Percentiles rank a stretch among this genome's conserved stretches.
Evolutionary conservation across 2,797 vertebrate species (phyloP).

Genomic region (Coluber constrictor): DNA sequence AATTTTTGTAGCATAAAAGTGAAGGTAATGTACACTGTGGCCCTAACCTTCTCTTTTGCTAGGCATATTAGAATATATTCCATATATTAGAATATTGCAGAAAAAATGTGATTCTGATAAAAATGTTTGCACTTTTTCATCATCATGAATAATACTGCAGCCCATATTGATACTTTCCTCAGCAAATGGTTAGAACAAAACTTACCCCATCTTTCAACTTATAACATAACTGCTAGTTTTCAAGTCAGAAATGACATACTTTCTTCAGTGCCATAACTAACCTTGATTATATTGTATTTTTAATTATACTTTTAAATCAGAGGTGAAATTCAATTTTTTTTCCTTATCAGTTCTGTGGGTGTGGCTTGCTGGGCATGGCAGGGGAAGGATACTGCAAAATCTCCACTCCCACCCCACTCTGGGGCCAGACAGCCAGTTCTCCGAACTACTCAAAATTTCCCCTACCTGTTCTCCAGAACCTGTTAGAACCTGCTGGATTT

Average conservation of each 20-base stretch:
- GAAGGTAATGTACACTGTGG: not conserved
- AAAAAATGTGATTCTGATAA: not conserved
- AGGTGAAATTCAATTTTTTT: too few relatives aligned
- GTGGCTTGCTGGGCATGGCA: too few relatives aligned
- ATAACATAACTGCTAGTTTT: not conserved
- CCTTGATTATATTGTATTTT: not conserved
- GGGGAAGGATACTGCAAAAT: too few relatives aligned
- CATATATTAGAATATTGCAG: not conserved
- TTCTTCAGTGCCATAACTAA: not conserved
- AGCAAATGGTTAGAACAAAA: not conserved
- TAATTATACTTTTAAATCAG: not conserved
- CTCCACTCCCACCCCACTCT: too few relatives aligned
- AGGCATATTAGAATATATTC: not conserved
- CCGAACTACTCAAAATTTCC: too few relatives aligned
- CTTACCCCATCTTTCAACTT: not conserved
- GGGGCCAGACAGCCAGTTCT: too few relatives aligned
- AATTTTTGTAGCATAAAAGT: not conserved
- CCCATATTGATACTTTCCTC: not conserved
- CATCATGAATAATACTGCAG: not conserved
- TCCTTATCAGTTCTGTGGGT: too few relatives aligned
- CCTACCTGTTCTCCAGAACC: too few relatives aligned
- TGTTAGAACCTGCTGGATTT: too few relatives aligned
- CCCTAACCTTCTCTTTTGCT: not conserved
- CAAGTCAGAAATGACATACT: not conserved
- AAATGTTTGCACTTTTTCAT: too few relatives aligned